A percentile compares a stretch with the other conserved stretches of the same genome.
phyloP scores from a whole-genome alignment of 2,888 invertebrate species.

The Boloria selene region DNA sequence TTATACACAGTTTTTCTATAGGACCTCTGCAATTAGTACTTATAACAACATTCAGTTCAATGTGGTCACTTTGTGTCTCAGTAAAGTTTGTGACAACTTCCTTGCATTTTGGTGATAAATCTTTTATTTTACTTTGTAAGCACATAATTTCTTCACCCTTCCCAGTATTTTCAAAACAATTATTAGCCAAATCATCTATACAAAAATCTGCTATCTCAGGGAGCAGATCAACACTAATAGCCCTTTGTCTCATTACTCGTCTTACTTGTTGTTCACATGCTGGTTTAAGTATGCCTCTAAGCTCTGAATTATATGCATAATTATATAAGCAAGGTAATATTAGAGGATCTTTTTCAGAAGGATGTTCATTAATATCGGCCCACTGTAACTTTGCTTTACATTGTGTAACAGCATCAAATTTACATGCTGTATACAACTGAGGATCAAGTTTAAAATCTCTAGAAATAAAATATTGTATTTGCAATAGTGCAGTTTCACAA shows the following conservation, averaged over 20 bases:
- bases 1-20: slow-evolving; percentile 89
- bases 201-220: slow-evolving; percentile 97
- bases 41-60: slow-evolving; percentile 94
- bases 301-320: slow-evolving; percentile 82
- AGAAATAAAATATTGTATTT: slow-evolving; percentile 98
- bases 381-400: slow-evolving; percentile 91
- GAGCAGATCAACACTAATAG: slow-evolving; percentile 94
- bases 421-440: slow-evolving; percentile 93
- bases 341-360: slow-evolving; percentile 90
- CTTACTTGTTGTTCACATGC: slow-evolving; percentile 90
- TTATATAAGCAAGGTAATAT: slow-evolving; percentile 95
- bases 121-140: slow-evolving; percentile 92
- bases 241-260: slow-evolving; percentile 95
- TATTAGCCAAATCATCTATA: slow-evolving; percentile 90
- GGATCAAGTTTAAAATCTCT: slow-evolving; percentile 97
- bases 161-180: slow-evolving; percentile 92
- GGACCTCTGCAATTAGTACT: slow-evolving; percentile 90
- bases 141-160: slow-evolving; percentile 96
- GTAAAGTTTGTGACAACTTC: slow-evolving; percentile 92
- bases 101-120: slow-evolving; percentile 86
- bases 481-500: slow-evolving; percentile 95
- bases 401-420: slow-evolving; percentile 90
- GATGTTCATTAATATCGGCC: slow-evolving; percentile 85
- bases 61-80: slow-evolving; percentile 93
- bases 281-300: slow-evolving; percentile 79